These are phyloP conservation scores for Hecatera dysodea DNA, from an alignment of 2,888 invertebrate genomes.

Conservation along the genomic window DNA sequence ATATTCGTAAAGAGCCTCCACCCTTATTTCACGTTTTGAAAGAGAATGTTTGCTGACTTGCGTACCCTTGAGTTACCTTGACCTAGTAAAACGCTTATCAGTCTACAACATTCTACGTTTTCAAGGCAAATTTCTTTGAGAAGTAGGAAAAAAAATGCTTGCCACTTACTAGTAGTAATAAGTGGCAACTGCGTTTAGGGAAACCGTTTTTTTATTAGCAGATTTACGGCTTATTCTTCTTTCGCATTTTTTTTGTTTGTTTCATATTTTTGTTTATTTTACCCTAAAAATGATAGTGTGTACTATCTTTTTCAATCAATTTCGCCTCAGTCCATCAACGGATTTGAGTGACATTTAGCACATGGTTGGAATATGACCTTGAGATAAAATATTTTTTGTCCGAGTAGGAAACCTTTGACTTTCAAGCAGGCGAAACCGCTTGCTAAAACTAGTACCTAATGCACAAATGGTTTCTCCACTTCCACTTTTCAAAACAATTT, in stretches of 20 bases:
- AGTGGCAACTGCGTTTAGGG: constrained; percentile 1
- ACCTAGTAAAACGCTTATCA: constrained; percentile 39
- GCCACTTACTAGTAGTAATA: background rate
- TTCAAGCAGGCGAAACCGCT: background rate
- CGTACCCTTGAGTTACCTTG: constrained; percentile 44
- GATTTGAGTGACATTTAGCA: no score
- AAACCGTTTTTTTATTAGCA: background rate
- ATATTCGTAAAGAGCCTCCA: constrained; percentile 34
- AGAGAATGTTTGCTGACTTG: constrained; percentile 1
- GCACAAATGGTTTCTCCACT: background rate
- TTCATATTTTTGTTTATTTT: no score
- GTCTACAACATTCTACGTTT: constrained; percentile 15
- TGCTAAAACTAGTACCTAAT: background rate
- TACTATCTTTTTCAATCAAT: no score
- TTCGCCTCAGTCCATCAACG: no score
- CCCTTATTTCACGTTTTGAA: constrained; percentile 12
- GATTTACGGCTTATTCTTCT: no score
- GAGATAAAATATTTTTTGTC: no score
- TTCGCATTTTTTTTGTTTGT: no score
- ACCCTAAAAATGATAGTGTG: no score
- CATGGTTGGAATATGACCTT: no score
- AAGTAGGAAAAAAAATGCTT: background rate
- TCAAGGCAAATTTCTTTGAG: constrained; percentile 23
- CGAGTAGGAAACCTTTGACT: background rate
- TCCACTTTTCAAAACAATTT: background rate